Evolutionary conservation across 2,113 vertebrate species (phyloP), one percentile per base, ranked within the genome.

Genomic region (Eubucco bourcierii): DNA sequence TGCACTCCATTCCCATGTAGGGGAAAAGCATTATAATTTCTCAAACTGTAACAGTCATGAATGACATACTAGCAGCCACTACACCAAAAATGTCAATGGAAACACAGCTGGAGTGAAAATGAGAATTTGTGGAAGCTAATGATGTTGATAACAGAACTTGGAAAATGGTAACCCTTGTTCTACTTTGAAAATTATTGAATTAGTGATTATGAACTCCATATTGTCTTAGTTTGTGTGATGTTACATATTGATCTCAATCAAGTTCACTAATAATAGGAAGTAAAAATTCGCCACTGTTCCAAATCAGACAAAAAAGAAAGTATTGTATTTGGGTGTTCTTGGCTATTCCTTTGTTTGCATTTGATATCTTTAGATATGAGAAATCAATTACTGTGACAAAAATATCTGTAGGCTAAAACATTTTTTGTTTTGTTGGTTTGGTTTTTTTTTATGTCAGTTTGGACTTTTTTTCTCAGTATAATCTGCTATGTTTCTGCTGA

Each of bases 21-120:
- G 20, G 46, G 24, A 46, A 71, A 91, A 56, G 11, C 15, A 15
- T 41, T 23, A 68, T 61, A 2, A 53, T 9, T 86, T 74, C 7
- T 46, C 13, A 41, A 87, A 23, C 15, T 67, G 9, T 58, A 61
- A 44, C 6, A 56, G 17, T 34, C 27, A 34, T 31, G 25, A 75
- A 75, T 0, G n/a, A 1, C 0, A 3, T 1, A 1, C 24, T 47
- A 50, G 20, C 31, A 84, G 16, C 8, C 37, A 25, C 37, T 67
- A 10, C 14, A 75, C 4, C 16, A 60, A 80, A 80, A 93, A 63
- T 34, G 83, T 11, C 18, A 55, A 77, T 0, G 2, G 64, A 85
- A 80, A 52, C 7, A 87, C 1, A 20, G 28, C 7, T 84, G 31
- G 15, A 80, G 5, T 59, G 7, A 5, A 63, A 78, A 71, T 13